Evolutionary conservation across 2,888 invertebrate species (phyloP), one percentile per base, ranked within the genome.

Genomic region (Dascillus cervinus): DNA sequence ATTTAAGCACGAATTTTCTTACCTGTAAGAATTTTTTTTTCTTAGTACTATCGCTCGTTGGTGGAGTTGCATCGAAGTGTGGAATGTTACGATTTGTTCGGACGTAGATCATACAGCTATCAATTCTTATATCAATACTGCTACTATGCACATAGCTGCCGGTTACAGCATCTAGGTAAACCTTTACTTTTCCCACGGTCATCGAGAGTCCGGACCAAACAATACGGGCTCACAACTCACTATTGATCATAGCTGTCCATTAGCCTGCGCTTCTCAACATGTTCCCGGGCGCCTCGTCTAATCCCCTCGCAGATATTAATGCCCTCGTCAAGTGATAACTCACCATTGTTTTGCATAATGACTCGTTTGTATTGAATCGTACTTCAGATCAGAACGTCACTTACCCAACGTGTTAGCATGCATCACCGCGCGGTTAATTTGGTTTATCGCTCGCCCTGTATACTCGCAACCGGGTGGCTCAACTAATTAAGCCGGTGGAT

Each of bases 111-210:
- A n/a, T n/a, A 17, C 21, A 13, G 33, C 29, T 37, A 37, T 37
- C 37, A 33, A 37, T 33, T 37, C 29, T 30, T 29, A 30, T 30
- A 30, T 33, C 37, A 34, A 34, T 34, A 38, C 34, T 30, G 31
- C 38, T 34, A 34, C 38, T 28, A 31, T 31, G 31, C 31, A 28
- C 23, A 12, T 29, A 19, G 38, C 39, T 39, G 39, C 34, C 32
- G 34, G 37, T 33, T 38, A 33, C 39, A 29, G 27, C 32, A 38
- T 35, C 37, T 44, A 41, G 37, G 41, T 41, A 43, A 52, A 52
- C 49, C 58, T 58, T 58, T 58, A 42, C 58, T 52, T 58, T 58
- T 58, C 58, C 57, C 58, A 58, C 58, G 59, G 55, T 52, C 56
- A 53, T 56, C 46, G 40, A 41, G 51, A 50, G 49, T 47, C 54